phyloP scores from a whole-genome alignment of 2,888 invertebrate species.

The Monochamus alternatus region DNA sequence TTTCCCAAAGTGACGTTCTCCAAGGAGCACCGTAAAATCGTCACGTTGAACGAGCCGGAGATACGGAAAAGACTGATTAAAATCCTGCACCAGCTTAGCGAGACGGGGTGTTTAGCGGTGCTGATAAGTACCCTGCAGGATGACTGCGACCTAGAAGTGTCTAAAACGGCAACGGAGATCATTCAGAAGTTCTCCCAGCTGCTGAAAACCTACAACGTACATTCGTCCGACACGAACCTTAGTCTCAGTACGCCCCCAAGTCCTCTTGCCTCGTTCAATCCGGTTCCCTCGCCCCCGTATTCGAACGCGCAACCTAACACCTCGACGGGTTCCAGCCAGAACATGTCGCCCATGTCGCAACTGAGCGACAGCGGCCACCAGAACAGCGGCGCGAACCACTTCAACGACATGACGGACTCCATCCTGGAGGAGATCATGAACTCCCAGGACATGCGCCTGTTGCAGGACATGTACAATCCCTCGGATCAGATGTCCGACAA shows the following conservation, averaged over 20 bases:
- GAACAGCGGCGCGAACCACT: conserved; percentile 11
- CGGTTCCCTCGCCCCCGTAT: conserved; percentile 21
- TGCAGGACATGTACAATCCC: conserved; percentile 76
- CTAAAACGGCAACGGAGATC: conserved; percentile 76
- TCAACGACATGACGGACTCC: conserved; percentile 67
- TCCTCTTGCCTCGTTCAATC: conserved; percentile 35
- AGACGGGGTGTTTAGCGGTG: conserved; percentile 81
- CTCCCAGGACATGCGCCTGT: conserved; percentile 76
- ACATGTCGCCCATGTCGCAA: conserved; percentile 27
- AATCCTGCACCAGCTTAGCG: conserved; percentile 79
- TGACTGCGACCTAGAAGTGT: conserved; percentile 82
- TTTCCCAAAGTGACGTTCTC: conserved; percentile 88
- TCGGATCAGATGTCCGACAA: conserved; percentile 66
- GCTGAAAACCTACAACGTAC: conserved; percentile 75
- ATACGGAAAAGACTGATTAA: conserved; percentile 78
- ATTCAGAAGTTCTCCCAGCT: conserved; percentile 74
- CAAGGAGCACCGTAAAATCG: conserved; percentile 84
- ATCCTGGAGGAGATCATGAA: conserved; percentile 80
- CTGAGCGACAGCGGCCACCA: conserved; percentile 15
- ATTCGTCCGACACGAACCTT: conserved; percentile 57
- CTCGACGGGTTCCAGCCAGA: conserved; percentile 24
- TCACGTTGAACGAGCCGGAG: conserved; percentile 80
- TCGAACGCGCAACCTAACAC: conserved; percentile 18
- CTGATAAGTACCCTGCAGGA: conserved; percentile 78
- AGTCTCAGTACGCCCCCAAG: conserved; percentile 52